Base-by-base conservation (phyloP, 2,797 vertebrate species). In the Benthosema pterotum region DNA sequence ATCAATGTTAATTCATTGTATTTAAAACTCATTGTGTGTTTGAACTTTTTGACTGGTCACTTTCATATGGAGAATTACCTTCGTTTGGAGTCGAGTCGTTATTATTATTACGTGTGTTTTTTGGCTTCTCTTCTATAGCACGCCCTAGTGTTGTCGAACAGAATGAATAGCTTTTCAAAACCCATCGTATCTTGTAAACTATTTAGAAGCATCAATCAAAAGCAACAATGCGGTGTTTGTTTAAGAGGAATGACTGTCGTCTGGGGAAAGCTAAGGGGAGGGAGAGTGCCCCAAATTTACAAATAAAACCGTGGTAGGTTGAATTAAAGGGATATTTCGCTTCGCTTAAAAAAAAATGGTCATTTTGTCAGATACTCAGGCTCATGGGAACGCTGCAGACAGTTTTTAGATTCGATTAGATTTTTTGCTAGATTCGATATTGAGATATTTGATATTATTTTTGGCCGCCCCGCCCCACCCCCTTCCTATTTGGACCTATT, bases 51-150 rank as follows among this genome's bases (percentile, higher is more conserved):
- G 87, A 87, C 89, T 76, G 74, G 83, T 90, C 83, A 38, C 66
- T 80, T 88, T 87, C 87, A 88, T 84, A 74, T 87, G 83, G 78
- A 66, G 71, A 83, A 88, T 92, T 57, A 73, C 54, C 52, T 65
- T 80, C 63, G 85, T 74, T 78, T 74, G 78, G 75, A n/a, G n/a
- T n/a, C n/a, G n/a, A n/a, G n/a, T n/a, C n/a, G n/a, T n/a, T n/a
- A n/a, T n/a, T n/a, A n/a, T n/a, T n/a, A n/a, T n/a, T n/a, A n/a
- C n/a, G n/a, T n/a, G 86, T 88, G 85, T 88, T 91, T 88, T 74
- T 90, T 89, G 85, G 84, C 88, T 88, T 89, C 87, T 90, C 89
- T 88, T 88, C 84, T 87, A 89, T 86, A 88, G 89, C 89, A 93
- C 89, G 90, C 84, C 84, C 87, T 90, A 88, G 82, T 89, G 87